A percentile compares a stretch with the other conserved stretches of the same genome.
Conservation (phyloP, 1,140 invertebrate species). For the Coenobita brevimanus region DNA sequence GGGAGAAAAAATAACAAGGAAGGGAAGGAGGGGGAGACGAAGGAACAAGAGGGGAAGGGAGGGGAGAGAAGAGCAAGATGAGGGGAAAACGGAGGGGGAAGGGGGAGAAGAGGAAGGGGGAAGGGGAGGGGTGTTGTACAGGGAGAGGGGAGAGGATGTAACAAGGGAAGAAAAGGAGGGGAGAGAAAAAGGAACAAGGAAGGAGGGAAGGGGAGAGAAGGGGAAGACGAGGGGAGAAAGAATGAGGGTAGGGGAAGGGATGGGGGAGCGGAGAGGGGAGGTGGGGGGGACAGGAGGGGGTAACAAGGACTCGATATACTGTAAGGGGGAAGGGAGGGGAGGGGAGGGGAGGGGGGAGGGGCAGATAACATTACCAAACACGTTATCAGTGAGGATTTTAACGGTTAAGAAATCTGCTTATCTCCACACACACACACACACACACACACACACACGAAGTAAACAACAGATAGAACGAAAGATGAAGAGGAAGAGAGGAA, state of each 20-base stretch:
- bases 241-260: not conserved
- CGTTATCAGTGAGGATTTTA: not conserved
- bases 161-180: too few species aligned
- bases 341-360: not conserved
- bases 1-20: too few species aligned
- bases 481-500: not conserved
- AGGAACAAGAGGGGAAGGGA: too few species aligned
- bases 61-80: too few species aligned
- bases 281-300: too few species aligned
- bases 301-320: not conserved
- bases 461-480: not conserved
- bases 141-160: too few species aligned
- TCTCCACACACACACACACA: too few species aligned
- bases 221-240: not conserved
- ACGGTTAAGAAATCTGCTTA: not conserved
- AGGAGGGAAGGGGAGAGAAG: not conserved
- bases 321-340: not conserved
- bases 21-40: too few species aligned
- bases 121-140: too few species aligned
- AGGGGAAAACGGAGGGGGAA: too few species aligned
- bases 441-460: too few species aligned
- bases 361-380: not conserved
- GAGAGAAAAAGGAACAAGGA: not conserved
- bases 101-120: too few species aligned
- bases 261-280: not conserved